Conservation (phyloP, 2,797 vertebrate species). For the Falco berigora region DNA sequence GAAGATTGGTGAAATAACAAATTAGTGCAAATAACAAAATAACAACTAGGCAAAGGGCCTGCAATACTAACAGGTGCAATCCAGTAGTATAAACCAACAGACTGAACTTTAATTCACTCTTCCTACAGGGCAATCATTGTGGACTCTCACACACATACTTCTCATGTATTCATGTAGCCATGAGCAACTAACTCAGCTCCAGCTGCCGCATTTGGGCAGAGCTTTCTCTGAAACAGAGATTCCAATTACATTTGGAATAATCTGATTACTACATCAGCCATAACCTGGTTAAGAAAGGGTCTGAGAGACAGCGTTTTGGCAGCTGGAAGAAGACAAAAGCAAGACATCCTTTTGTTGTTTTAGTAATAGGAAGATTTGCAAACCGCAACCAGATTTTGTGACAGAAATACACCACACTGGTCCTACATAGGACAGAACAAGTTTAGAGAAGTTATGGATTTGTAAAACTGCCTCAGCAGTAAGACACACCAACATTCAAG, state of each 20-base stretch:
- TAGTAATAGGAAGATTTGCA: background rate
- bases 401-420: background rate
- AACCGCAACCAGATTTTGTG: background rate
- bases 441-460: background rate
- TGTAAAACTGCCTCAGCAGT: background rate
- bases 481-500: background rate
- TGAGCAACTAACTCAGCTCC: background rate
- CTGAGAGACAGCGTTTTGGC: background rate
- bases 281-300: conserved; percentile 43
- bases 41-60: background rate
- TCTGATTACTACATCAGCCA: conserved; percentile 24
- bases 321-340: background rate
- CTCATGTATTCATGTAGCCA: background rate
- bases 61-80: background rate
- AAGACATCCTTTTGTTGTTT: background rate
- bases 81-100: background rate
- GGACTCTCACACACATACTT: background rate
- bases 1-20: background rate
- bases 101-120: background rate
- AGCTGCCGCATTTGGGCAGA: background rate
- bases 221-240: conserved; percentile 21
- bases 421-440: background rate
- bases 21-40: background rate
- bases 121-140: background rate
- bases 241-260: conserved; percentile 54